A percentile compares a stretch with the other conserved stretches of the same genome.
Evolutionary conservation across 2,888 invertebrate species (phyloP).

Genomic region (Conchocele bisecta): DNA sequence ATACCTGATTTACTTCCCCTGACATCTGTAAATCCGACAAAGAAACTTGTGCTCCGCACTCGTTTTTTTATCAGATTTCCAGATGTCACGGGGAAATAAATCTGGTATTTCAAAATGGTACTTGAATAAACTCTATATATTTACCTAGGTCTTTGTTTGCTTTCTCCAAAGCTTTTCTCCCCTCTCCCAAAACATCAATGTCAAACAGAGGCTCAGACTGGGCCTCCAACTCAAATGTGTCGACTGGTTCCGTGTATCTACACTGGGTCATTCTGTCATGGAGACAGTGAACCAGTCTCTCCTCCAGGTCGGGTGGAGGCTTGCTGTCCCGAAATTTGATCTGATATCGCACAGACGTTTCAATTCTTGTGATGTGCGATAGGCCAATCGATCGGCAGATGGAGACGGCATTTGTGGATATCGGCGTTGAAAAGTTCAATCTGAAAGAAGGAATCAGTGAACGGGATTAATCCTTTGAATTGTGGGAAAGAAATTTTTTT

Average conservation of each 20-base stretch:
- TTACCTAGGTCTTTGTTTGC: conserved; percentile 90
- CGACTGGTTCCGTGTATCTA: conserved; percentile 88
- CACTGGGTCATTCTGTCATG: conserved; percentile 97
- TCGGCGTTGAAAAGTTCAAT: conserved; percentile 93
- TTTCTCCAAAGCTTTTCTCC: conserved; percentile 90
- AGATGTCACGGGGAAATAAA: too few species aligned
- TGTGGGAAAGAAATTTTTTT: background rate
- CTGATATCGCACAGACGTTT: conserved; percentile 86
- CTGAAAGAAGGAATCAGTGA: conserved; percentile 69
- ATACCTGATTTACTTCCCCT: too few species aligned
- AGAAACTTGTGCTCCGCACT: too few species aligned
- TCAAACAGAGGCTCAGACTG: conserved; percentile 89
- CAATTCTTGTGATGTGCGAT: conserved; percentile 89
- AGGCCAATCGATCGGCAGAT: conserved; percentile 94
- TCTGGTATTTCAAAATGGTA: too few species aligned
- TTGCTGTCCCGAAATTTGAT: conserved; percentile 63
- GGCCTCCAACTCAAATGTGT: conserved; percentile 85
- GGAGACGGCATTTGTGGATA: conserved; percentile 97
- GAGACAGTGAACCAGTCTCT: conserved; percentile 82
- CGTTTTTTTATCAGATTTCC: too few species aligned
- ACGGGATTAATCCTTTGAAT: conserved; percentile 1
- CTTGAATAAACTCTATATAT: too few species aligned
- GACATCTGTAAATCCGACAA: too few species aligned
- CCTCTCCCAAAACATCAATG: conserved; percentile 91
- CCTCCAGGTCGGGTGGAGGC: conserved; percentile 53